Base-by-base conservation (phyloP, 2,797 vertebrate species). In the Enteromius fasciolatus region DNA sequence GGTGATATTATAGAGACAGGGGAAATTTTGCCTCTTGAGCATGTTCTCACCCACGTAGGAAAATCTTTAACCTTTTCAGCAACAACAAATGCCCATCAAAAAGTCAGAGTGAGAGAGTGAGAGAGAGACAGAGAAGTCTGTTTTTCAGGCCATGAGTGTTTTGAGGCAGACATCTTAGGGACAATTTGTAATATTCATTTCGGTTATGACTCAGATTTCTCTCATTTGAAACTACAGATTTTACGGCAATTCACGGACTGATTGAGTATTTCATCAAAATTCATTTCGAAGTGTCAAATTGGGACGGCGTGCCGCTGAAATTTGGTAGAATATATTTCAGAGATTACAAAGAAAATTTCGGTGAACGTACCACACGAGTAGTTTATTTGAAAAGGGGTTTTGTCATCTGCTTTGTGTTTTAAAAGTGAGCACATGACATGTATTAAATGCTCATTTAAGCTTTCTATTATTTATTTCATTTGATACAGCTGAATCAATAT, bases 51-150 rank as follows among this genome's bases (percentile, higher is more conserved):
- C 97, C 96, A 99, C 96, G 85, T 95, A 96, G 97, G 96, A 97
- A 97, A 97, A 97, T 93, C 92, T 94, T 95, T 97, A 97, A 98
- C 96, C 97, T 97, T 98, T 98, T 95, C 94, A 92, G 94, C 94
- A 94, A 90, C 92, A 94, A 90, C 92, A 92, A 92, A 93, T 73
- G 78, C 90, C 89, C 85, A 89, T 92, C 91, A 91, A 85, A 93
- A 92, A 92, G 84, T 86, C 85, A 69, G 18, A 78, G 39, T 2
- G 39, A 39, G 39, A 39, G 39, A 36, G 36, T 54, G 36, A 28
- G 46, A 76, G 84, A 84, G 82, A 87, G 84, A 83, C 69, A 63
- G 46, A 86, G 89, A 90, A 89, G 89, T 86, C 81, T 88, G 67
- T 78, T 83, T 89, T 86, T 89, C 48, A 86, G 78, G 82, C 74